Evolutionary conservation across 2,888 invertebrate species (phyloP).

Genomic region (Prosapia bicincta): DNA sequence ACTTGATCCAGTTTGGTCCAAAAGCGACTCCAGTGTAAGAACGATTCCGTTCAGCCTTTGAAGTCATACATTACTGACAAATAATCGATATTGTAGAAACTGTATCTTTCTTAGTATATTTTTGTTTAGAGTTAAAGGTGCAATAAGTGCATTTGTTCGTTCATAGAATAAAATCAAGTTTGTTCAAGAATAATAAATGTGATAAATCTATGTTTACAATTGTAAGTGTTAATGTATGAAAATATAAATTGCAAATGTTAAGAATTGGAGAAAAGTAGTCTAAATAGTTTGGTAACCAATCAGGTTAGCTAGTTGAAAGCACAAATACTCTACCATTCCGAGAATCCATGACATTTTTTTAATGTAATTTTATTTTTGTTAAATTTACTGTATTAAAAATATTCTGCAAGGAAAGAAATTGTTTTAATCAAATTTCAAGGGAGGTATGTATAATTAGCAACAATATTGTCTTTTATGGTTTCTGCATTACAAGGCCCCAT

Average conservation of each 20-base stretch:
- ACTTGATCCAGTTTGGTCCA: conserved; percentile 41
- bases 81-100: neutral
- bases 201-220: neutral
- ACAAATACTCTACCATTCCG: neutral
- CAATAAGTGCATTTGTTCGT: neutral
- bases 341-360: too few relatives aligned
- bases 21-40: neutral
- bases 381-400: too few relatives aligned
- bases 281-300: neutral
- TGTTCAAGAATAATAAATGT: neutral
- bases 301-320: neutral
- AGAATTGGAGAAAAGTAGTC: neutral
- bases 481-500: too few relatives aligned
- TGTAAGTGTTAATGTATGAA: neutral
- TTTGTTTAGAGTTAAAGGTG: neutral
- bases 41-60: neutral
- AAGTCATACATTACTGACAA: neutral
- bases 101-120: neutral
- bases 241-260: neutral
- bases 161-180: neutral
- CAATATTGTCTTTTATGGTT: too few relatives aligned
- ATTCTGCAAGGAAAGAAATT: too few relatives aligned
- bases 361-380: too few relatives aligned
- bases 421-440: too few relatives aligned
- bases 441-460: too few relatives aligned